A percentile compares a stretch with the other conserved stretches of the same genome.
Evolutionary conservation across 2,113 vertebrate genomes (phyloP).

Genomic region (Psammodynastes pulverulentus): DNA sequence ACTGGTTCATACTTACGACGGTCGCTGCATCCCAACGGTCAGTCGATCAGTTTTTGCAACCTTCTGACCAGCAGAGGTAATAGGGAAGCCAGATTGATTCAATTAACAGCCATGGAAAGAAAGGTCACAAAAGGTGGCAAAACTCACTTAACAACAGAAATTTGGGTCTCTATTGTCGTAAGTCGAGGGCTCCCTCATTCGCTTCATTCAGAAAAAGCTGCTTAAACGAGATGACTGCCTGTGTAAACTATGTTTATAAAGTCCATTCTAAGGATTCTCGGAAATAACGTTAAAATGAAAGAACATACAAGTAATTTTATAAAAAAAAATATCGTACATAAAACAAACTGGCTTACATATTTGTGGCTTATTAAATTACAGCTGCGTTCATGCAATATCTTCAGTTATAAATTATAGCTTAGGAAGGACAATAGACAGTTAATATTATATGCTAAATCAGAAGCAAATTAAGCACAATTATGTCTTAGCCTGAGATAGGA

Average conservation of each 20-base stretch:
- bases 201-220: background rate
- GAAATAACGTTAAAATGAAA: background rate
- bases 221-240: background rate
- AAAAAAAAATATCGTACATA: background rate
- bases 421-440: background rate
- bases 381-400: background rate
- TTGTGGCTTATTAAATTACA: background rate
- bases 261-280: background rate
- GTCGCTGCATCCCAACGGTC: too few species aligned
- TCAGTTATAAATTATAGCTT: background rate
- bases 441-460: background rate
- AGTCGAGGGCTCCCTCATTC: too few species aligned
- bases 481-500: background rate
- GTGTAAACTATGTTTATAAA: background rate
- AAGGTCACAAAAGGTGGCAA: too few species aligned
- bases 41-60: too few species aligned
- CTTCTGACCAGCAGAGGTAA: too few species aligned
- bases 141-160: too few species aligned
- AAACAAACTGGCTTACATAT: background rate
- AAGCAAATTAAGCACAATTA: background rate
- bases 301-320: background rate
- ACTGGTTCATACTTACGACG: too few species aligned
- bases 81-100: too few species aligned
- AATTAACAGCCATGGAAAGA: too few species aligned
- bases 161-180: too few species aligned